These are phyloP conservation scores for Chunga burmeisteri DNA, from an alignment of 2,113 vertebrate species.

Conservation along the genomic window DNA sequence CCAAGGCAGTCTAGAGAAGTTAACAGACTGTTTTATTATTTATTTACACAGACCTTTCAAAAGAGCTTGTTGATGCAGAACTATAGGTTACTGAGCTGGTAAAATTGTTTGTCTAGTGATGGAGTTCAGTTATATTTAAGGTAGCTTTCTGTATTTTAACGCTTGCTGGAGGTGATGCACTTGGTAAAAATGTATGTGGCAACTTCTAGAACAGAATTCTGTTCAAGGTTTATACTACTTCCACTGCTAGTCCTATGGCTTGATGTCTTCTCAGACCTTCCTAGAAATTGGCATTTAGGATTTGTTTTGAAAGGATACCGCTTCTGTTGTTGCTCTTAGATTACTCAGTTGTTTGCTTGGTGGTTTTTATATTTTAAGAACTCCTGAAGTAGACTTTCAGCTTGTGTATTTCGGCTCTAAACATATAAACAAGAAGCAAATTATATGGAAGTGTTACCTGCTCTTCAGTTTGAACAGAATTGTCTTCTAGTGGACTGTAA, in stretches of 20 bases:
- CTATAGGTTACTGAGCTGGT: neutral
- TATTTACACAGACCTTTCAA: slow-evolving; percentile 69
- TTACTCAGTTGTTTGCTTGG: neutral
- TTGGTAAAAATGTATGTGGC: neutral
- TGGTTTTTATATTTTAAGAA: neutral
- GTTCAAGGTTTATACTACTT: neutral
- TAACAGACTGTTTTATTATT: slow-evolving; percentile 76
- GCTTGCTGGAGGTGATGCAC: neutral
- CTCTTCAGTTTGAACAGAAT: neutral
- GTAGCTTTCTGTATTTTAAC: neutral
- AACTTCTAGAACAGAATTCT: neutral
- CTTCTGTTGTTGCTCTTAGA: neutral
- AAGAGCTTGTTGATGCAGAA: slow-evolving; percentile 43
- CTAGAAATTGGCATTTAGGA: neutral
- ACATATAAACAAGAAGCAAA: neutral
- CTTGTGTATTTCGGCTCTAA: neutral
- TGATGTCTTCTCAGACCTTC: neutral
- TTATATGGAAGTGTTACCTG: neutral
- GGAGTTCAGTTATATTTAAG: neutral
- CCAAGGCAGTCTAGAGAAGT: slow-evolving; percentile 34
- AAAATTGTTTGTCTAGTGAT: neutral
- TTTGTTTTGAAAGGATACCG: neutral
- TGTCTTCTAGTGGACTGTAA: neutral
- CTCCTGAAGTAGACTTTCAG: neutral
- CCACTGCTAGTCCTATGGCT: neutral